Conservation (phyloP, 1,140 invertebrate species). For the Cherax destructor region DNA sequence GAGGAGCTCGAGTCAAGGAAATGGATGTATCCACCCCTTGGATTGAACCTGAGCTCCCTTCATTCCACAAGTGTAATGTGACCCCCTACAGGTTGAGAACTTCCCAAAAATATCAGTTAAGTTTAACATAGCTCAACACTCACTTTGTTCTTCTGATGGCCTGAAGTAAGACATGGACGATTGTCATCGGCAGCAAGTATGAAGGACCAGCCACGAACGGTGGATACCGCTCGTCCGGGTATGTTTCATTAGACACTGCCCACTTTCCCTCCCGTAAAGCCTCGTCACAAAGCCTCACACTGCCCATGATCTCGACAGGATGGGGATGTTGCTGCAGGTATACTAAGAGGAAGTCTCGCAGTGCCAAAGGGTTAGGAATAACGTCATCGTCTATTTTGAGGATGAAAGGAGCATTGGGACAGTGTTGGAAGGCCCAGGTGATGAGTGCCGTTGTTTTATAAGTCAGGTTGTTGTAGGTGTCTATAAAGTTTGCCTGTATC, state of each 20-base stretch:
- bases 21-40: too few relatives aligned
- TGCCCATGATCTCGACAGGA: slow-evolving; percentile 15
- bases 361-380: slow-evolving; percentile 71
- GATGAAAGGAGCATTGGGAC: slow-evolving; percentile 73
- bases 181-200: slow-evolving; percentile 12
- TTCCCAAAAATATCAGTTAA: too few relatives aligned
- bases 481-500: slow-evolving; percentile 73
- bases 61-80: too few relatives aligned
- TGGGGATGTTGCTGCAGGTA: slow-evolving; percentile 7
- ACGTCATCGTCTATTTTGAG: slow-evolving; percentile 75
- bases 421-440: slow-evolving; percentile 73
- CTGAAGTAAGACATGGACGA: slow-evolving; percentile 11
- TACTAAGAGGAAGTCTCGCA: background rate
- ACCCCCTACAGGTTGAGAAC: too few relatives aligned
- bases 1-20: too few relatives aligned
- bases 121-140: background rate
- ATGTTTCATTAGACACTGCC: background rate
- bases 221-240: background rate
- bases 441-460: slow-evolving; percentile 75
- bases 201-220: slow-evolving; percentile 33
- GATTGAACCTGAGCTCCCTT: too few relatives aligned
- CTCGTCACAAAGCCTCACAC: slow-evolving; percentile 16
- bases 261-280: slow-evolving; percentile 25
- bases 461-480: slow-evolving; percentile 75
- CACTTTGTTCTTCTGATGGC: slow-evolving; percentile 19